A percentile compares a stretch with the other conserved stretches of the same genome.
Evolutionary conservation across 2,888 invertebrate genomes (phyloP).

Genomic region (Oscheius sp.): DNA sequence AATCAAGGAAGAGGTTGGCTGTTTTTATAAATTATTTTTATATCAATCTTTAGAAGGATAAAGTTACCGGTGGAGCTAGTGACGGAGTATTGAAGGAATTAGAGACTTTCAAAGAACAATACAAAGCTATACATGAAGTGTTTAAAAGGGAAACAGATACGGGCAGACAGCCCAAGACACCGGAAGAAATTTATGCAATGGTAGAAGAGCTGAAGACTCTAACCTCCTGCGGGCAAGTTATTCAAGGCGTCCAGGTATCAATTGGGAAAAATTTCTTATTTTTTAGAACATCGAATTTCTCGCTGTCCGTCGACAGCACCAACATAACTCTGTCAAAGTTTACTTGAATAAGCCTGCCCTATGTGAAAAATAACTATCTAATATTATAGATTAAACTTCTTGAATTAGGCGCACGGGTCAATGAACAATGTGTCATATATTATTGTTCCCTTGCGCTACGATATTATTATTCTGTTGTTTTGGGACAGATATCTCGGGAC

Average conservation of each 20-base stretch:
- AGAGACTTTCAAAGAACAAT: neutral
- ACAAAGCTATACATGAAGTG: neutral
- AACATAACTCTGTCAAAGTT: neutral
- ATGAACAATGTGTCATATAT: too few relatives aligned
- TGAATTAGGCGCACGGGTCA: too few relatives aligned
- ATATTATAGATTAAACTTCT: too few relatives aligned
- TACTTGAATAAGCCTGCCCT: neutral
- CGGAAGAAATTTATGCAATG: neutral
- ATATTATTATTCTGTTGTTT: too few relatives aligned
- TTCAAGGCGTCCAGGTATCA: neutral
- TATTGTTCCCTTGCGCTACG: too few relatives aligned
- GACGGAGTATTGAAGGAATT: neutral
- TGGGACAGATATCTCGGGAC: too few relatives aligned
- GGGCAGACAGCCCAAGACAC: neutral
- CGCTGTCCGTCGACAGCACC: neutral
- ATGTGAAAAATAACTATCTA: too few relatives aligned
- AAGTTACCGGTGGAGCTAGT: neutral
- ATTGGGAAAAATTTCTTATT: too few relatives aligned
- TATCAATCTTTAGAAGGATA: neutral
- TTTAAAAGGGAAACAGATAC: neutral
- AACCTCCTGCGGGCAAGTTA: neutral
- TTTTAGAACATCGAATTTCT: neutral
- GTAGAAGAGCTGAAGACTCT: neutral
- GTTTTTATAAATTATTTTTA: too few relatives aligned
- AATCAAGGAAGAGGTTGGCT: constrained; percentile 9